Evolutionary conservation across 1,140 invertebrate species (phyloP).

Genomic region (Venturia canescens): DNA sequence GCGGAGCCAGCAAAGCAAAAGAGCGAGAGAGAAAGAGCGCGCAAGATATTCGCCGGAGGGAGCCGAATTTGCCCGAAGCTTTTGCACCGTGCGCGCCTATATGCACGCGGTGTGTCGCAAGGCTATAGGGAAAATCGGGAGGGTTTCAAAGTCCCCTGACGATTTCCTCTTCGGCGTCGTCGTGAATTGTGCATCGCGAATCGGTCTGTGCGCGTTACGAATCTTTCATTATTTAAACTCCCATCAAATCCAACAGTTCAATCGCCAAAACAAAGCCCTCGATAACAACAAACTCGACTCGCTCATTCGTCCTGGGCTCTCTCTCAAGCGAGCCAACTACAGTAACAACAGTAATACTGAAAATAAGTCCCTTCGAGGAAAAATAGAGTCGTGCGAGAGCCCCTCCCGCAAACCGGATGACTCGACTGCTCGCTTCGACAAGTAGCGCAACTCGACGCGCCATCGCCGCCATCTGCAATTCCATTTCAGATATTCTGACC

Average conservation of each 20-base stretch:
- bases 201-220: neutral
- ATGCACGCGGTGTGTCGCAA: constrained; percentile 35
- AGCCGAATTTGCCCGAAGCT: constrained; percentile 31
- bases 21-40: neutral
- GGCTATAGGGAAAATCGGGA: constrained; percentile 32
- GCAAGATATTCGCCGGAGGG: constrained; percentile 30
- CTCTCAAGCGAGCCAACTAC: no score
- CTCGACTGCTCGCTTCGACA: constrained; percentile 53
- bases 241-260: no score
- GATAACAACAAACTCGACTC: no score
- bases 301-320: no score
- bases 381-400: neutral
- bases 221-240: neutral
- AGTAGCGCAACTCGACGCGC: constrained; percentile 57
- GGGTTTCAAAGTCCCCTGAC: constrained; percentile 18
- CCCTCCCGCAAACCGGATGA: constrained; percentile 57
- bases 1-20: constrained; percentile 13
- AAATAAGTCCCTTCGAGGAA: no score
- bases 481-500: constrained; percentile 61
- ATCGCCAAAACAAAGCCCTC: no score
- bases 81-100: neutral
- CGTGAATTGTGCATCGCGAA: neutral
- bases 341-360: no score
- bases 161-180: constrained; percentile 39
- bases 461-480: constrained; percentile 68